Evolutionary conservation across 2,797 vertebrate species (phyloP).

Genomic region (Halcyon leucocephala): DNA sequence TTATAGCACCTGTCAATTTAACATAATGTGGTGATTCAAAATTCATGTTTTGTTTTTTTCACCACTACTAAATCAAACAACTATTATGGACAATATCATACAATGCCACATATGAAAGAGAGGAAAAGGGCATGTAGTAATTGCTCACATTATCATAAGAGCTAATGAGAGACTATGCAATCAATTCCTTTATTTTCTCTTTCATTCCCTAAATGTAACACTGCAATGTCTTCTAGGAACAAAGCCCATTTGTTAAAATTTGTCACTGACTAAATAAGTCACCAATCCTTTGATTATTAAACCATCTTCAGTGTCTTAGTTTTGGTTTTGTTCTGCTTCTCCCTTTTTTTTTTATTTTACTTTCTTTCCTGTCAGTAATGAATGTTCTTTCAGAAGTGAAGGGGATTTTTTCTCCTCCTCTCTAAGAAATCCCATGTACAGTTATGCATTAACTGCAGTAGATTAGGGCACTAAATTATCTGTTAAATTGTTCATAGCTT

Average conservation of each 20-base stretch:
- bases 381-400: not conserved
- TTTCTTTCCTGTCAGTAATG: not conserved
- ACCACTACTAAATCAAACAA: not conserved
- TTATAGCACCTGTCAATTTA: not conserved
- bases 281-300: not conserved
- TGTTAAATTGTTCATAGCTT: accelerated
- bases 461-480: not conserved
- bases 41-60: not conserved
- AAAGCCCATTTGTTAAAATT: not conserved
- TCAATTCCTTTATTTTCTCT: not conserved
- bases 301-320: not conserved
- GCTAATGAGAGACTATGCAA: not conserved
- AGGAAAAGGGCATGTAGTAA: not conserved
- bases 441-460: not conserved
- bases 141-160: not conserved
- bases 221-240: not conserved
- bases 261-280: not conserved
- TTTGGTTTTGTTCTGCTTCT: not conserved
- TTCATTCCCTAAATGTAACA: not conserved
- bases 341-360: not conserved
- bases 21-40: not conserved
- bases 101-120: not conserved
- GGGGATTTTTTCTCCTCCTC: not conserved
- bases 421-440: not conserved
- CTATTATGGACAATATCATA: not conserved